Base-by-base conservation (phyloP, 1,140 invertebrate genomes). In the Panagrolaimus sp. region DNA sequence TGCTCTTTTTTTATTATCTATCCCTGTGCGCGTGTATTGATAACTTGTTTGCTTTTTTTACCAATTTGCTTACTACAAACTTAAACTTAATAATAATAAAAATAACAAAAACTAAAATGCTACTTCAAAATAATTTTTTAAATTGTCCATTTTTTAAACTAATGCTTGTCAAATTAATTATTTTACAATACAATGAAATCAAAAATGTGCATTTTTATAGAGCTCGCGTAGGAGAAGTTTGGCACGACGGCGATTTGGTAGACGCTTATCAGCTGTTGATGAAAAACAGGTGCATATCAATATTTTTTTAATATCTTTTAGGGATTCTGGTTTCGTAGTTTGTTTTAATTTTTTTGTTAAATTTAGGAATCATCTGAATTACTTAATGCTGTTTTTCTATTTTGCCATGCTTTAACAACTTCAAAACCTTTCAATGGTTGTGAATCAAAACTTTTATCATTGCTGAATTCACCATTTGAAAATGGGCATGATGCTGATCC, bases 151-250 rank as follows among this genome's bases (percentile, higher is more conserved):
- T 38, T 38, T 38, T 38, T 4, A 38, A 38, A 38, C 7, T 38
- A 38, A 38, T 38, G 31, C 7, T 38, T 38, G 2, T 38, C 7
- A 7, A 38, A 7, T 38, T 38, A n/a, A n/a, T n/a, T n/a, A n/a
- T 38, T 38, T 27, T 57, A 16, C n/a, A 57, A 20, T 25, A n/a
- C n/a, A 57, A 57, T 13, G 5, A 20, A 57, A 57, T 20, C 51
- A n/a, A 20, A 57, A 57, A n/a, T 57, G 11, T 20, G 27, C 20
- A 57, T 11, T n/a, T 57, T 57, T 57, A 20, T 16, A 57, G 51
- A 57, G 51, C 51, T 57, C 51, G 51, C 51, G 51, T 57, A 57
- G 51, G 51, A 57, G 51, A 57, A 57, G 51, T 57, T 57, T 57
- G 51, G 51, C 51, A 13, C 51, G 51, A 57, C n/a, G 51, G 27